A percentile compares a stretch with the other conserved stretches of the same genome.
Evolutionary conservation across 2,113 vertebrate genomes (phyloP).

Genomic region (Atractosteus spatula): DNA sequence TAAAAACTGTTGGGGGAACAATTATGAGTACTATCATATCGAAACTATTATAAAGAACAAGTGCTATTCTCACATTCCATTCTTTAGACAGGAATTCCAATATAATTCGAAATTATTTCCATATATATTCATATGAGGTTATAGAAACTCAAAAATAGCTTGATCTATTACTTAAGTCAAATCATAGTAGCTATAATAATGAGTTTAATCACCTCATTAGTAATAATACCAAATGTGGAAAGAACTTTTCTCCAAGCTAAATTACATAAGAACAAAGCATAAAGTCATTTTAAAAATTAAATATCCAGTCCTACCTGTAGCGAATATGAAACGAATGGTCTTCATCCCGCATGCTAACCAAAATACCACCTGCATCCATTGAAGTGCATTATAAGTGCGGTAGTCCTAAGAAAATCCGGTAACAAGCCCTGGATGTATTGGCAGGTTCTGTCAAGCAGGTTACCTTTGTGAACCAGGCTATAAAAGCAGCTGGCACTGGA

Average conservation of each 20-base stretch:
- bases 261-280: not conserved
- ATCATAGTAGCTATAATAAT: no score
- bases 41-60: no score
- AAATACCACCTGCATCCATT: slow-evolving; percentile 77
- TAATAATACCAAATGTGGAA: no score
- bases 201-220: no score
- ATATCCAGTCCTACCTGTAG: slow-evolving; percentile 85
- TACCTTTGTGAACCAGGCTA: slow-evolving; percentile 44
- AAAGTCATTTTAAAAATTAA: not conserved
- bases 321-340: slow-evolving; percentile 85
- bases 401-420: slow-evolving; percentile 48
- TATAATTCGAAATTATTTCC: no score
- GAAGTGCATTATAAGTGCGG: slow-evolving; percentile 78
- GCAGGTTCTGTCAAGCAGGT: slow-evolving; percentile 33
- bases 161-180: no score
- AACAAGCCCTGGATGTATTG: slow-evolving; percentile 40
- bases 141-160: no score
- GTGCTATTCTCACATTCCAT: no score
- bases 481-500: slow-evolving; percentile 45
- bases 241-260: not conserved
- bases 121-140: no score
- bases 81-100: no score
- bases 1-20: no score
- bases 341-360: slow-evolving; percentile 77
- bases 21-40: no score